Base-by-base conservation (phyloP, 2,797 vertebrate genomes). In the Leptodactylus fallax region DNA sequence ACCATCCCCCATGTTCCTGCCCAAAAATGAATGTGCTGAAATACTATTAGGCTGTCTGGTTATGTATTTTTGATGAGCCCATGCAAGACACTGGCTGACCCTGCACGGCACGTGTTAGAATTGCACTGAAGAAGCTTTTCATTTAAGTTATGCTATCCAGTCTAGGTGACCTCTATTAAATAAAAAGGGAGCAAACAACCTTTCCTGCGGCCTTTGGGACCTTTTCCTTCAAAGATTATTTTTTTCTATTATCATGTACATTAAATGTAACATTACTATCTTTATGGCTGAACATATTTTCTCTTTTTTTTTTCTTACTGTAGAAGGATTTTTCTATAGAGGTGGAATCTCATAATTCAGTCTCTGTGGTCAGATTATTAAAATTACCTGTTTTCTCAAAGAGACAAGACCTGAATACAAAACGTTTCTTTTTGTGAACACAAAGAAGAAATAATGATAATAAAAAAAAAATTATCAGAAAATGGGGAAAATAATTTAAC, bases 21-120 rank as follows among this genome's bases (percentile, higher is more conserved):
- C 95, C 94, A 92, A 95, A 95, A 95, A 95, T 94, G 94, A 95
- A 95, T 95, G 94, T 94, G 94, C 93, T 94, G 94, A 95, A 95
- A 95, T 94, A 95, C 94, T 95, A 95, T 95, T 95, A 95, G 95
- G 92, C 94, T 95, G 94, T 94, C 95, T 95, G 95, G 94, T 95
- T 95, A 95, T 95, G 95, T 95, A 95, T 95, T 95, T 95, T 95
- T 95, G 95, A 95, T 95, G 95, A 95, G 94, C 92, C 94, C 94
- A 93, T 95, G 94, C 94, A 95, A 95, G 95, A 94, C 91, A 93
- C 94, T 94, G 94, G 92, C 94, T 95, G 95, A 95, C 95, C 95
- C 94, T 92, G 93, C 92, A 92, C 93, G 93, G 94, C 94, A 95
- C 94, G 91, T 93, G 94, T 94, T 95, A 95, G 94, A 95, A 95